phyloP scores from a whole-genome alignment of 2,113 vertebrate genomes.

The Oryzias curvinotus region DNA sequence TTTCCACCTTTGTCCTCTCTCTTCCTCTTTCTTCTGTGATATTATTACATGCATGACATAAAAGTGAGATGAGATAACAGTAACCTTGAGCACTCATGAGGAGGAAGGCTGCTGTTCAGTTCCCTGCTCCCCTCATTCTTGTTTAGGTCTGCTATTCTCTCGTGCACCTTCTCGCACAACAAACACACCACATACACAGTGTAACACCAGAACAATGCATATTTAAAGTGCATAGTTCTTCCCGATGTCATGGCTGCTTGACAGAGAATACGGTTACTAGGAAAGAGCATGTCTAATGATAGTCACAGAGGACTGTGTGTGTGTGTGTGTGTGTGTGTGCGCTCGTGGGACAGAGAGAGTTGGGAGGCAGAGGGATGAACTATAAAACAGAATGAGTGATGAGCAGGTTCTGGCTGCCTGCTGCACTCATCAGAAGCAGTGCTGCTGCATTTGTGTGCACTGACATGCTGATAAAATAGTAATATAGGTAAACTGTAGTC shows the following conservation, averaged over 20 bases:
- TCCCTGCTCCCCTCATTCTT: not conserved
- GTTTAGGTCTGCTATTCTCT: not conserved
- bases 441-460: conserved; percentile 22
- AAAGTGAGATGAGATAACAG: conserved; percentile 2
- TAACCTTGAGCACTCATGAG: conserved; percentile 6
- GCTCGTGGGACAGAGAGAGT: conserved; percentile 1
- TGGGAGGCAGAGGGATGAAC: conserved; percentile 5
- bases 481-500: conserved; percentile 18
- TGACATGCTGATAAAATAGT: conserved; percentile 19
- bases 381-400: conserved; percentile 56
- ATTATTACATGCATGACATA: not conserved
- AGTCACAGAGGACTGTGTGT: conserved; percentile 20
- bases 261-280: conserved; percentile 39
- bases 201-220: conserved; percentile 38
- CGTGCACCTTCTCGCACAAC: conserved; percentile 16
- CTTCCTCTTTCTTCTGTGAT: not conserved
- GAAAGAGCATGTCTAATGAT: conserved; percentile 61
- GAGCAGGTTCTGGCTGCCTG: conserved; percentile 30
- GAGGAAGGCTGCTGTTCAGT: conserved; percentile 27
- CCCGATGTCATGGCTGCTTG: conserved; percentile 43
- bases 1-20: not conserved
- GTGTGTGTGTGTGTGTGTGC: conserved; percentile 2
- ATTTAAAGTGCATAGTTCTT: conserved; percentile 42
- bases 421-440: conserved; percentile 21
- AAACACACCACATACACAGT: conserved; percentile 39